Conservation (phyloP, 2,888 invertebrate genomes). For the Melanchra persicariae region DNA sequence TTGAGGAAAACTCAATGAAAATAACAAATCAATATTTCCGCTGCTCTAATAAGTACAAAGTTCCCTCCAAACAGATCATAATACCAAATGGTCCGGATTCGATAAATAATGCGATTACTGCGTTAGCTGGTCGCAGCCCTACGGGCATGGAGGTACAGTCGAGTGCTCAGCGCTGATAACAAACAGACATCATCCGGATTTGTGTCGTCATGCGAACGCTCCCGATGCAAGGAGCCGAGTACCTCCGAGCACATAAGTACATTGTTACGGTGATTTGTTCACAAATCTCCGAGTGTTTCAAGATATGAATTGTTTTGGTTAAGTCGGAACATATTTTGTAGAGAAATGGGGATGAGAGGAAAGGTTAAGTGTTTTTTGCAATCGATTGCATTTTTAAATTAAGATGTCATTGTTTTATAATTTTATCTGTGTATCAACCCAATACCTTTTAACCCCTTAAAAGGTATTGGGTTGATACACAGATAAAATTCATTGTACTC, state of each 20-base stretch:
- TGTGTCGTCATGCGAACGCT: slow-evolving; percentile 87
- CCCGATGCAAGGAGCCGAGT: slow-evolving; percentile 59
- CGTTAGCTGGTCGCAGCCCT: slow-evolving; percentile 79
- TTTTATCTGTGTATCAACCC: too few relatives aligned
- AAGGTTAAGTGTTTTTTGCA: background rate
- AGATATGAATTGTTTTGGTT: slow-evolving; percentile 43
- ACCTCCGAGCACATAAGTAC: slow-evolving; percentile 54
- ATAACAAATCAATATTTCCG: slow-evolving; percentile 9
- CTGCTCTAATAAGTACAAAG: slow-evolving; percentile 27
- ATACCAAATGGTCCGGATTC: slow-evolving; percentile 80
- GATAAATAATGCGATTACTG: slow-evolving; percentile 86
- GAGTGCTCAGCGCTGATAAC: slow-evolving; percentile 90
- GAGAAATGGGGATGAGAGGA: background rate
- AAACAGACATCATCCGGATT: slow-evolving; percentile 91
- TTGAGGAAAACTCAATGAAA: slow-evolving; percentile 1
- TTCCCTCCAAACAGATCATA: slow-evolving; percentile 56
- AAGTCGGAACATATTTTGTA: slow-evolving; percentile 1
- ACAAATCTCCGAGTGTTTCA: slow-evolving; percentile 45
- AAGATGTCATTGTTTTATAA: background rate
- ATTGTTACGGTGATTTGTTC: slow-evolving; percentile 65
- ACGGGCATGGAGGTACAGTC: slow-evolving; percentile 78
- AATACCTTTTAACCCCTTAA: too few relatives aligned
- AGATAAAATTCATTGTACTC: too few relatives aligned
- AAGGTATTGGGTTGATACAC: too few relatives aligned
- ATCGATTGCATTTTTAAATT: background rate